Base-by-base conservation (phyloP, 2,797 vertebrate genomes). In the Betta splendens region DNA sequence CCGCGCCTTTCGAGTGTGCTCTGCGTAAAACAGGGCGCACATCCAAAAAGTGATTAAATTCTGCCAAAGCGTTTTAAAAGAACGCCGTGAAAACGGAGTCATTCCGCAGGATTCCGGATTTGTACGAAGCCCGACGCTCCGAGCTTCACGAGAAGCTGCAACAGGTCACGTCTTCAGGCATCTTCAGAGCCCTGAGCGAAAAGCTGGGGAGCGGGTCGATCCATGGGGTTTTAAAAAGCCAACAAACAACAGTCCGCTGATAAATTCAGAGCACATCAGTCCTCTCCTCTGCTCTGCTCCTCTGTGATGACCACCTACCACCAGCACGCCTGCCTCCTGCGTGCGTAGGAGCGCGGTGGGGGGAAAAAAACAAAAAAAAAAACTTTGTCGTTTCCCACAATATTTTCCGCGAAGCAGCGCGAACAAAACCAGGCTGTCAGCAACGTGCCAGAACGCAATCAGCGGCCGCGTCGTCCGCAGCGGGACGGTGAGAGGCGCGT, bases 101-200 rank as follows among this genome's bases (percentile, higher is more conserved):
- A 72, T 83, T 52, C 48, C 17, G 38, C 47, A 20, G 36, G 38
- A 36, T 63, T n/a, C n/a, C n/a, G n/a, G n/a, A n/a, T n/a, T n/a
- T 56, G 44, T 13, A 35, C 62, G 60, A 69, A 69, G 39, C 47
- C 54, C 39, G 20, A 54, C 60, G 51, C 51, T 36, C 60, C 42
- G 11, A 57, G 37, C 6, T 26, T 2, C 11, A 20, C 61, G 33
- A 57, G 17, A 50, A 39, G 60, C 81, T 64, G 77, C 85, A 86
- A 86, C 82, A 89, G 82, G 85, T 90, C 84, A 69, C 72, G 74
- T 84, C 67, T 72, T 53, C 72, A 67, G 69, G 68, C 80, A 75
- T 78, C 79, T 73, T 64, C 57, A 50, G 63, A 54, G 67, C 67
- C 50, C 45, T 10, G 70, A 64, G 59, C 62, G 68, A 48, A 36